Conservation (phyloP, 2,797 vertebrate species). For the Molossus molossus region DNA sequence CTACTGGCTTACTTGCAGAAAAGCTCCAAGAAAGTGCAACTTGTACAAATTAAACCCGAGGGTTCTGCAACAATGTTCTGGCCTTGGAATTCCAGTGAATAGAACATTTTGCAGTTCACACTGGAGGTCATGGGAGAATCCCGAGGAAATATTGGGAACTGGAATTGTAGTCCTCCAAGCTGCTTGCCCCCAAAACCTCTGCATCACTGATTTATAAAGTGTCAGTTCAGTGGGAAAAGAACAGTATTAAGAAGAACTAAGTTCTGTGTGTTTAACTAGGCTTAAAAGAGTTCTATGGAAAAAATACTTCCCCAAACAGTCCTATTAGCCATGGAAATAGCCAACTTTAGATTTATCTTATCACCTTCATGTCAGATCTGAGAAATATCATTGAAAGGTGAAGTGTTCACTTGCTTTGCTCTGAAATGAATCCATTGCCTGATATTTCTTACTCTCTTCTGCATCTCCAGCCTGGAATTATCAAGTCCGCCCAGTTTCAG, state of each 20-base stretch:
- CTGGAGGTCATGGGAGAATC: slow-evolving; percentile 76
- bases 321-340: slow-evolving; percentile 53
- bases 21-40: slow-evolving; percentile 48
- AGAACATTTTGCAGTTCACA: slow-evolving; percentile 69
- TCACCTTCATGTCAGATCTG: background rate
- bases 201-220: slow-evolving; percentile 11
- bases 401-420: slow-evolving; percentile 48
- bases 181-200: slow-evolving; percentile 12
- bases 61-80: slow-evolving; percentile 61
- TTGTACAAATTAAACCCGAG: slow-evolving; percentile 73
- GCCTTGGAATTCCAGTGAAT: slow-evolving; percentile 34
- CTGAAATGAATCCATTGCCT: slow-evolving; percentile 61
- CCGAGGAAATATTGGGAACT: slow-evolving; percentile 36
- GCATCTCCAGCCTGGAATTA: slow-evolving; percentile 60
- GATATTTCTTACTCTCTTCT: slow-evolving; percentile 66
- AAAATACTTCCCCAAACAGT: background rate
- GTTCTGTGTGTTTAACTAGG: slow-evolving; percentile 15
- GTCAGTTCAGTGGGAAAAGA: background rate
- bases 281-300: background rate
- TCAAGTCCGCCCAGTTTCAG: slow-evolving; percentile 67
- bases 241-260: slow-evolving; percentile 16
- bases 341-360: slow-evolving; percentile 53
- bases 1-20: slow-evolving; percentile 55
- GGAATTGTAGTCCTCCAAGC: slow-evolving; percentile 14
- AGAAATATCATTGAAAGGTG: slow-evolving; percentile 1